These are phyloP conservation scores for Myathropa florea DNA, from an alignment of 2,888 invertebrate genomes.

Conservation along the genomic window DNA sequence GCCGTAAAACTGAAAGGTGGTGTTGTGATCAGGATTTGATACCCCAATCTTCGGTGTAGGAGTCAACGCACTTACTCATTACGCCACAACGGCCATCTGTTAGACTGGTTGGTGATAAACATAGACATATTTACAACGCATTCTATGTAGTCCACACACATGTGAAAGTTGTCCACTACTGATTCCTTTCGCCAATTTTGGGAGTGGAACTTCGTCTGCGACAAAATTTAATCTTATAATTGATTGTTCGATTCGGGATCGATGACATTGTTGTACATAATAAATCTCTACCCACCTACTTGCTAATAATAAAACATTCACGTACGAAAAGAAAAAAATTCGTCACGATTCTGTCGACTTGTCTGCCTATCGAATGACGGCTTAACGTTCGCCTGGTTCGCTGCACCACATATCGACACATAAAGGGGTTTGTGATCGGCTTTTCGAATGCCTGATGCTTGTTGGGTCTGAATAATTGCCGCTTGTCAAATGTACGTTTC, in stretches of 20 bases:
- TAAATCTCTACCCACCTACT: slow-evolving; percentile 53
- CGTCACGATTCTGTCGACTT: slow-evolving; percentile 61
- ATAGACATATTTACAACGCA: too few relatives aligned
- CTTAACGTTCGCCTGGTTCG: slow-evolving; percentile 25
- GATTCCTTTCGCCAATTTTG: slow-evolving; percentile 9
- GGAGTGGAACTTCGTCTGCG: background rate
- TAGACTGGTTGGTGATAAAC: too few relatives aligned
- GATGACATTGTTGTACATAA: slow-evolving; percentile 29
- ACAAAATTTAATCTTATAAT: background rate
- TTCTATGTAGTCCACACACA: background rate
- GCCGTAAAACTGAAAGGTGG: too few relatives aligned
- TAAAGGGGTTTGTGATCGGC: slow-evolving; percentile 12
- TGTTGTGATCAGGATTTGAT: too few relatives aligned
- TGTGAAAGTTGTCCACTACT: background rate
- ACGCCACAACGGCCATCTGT: too few relatives aligned
- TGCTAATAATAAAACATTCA: slow-evolving; percentile 38
- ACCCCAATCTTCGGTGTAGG: too few relatives aligned
- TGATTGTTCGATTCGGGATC: slow-evolving; percentile 17
- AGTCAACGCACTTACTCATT: too few relatives aligned
- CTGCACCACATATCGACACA: background rate
- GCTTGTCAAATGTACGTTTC: slow-evolving; percentile 53
- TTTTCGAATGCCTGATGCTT: slow-evolving; percentile 37
- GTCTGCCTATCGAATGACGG: slow-evolving; percentile 40
- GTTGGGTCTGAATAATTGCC: slow-evolving; percentile 58
- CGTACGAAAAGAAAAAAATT: slow-evolving; percentile 29